phyloP scores from a whole-genome alignment of 2,113 vertebrate genomes.

The Ariopsis seemanni region DNA sequence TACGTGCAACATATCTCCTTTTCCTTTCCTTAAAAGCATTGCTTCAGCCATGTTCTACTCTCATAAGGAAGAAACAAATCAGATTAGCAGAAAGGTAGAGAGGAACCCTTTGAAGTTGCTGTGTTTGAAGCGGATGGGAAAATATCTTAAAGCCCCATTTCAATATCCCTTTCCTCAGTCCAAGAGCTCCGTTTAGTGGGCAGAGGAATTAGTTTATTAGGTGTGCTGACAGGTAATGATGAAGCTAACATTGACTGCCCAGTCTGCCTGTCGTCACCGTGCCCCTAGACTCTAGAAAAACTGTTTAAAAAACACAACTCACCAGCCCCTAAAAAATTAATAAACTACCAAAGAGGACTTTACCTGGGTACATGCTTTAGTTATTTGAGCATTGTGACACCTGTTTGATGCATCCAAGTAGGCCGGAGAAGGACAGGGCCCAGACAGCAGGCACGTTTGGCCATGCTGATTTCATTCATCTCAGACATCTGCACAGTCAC shows the following conservation, averaged over 20 bases:
- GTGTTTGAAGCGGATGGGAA: slow-evolving; percentile 52
- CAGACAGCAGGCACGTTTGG: slow-evolving; percentile 49
- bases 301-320: slow-evolving; percentile 43
- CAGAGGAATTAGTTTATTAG: slow-evolving; percentile 64
- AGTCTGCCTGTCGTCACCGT: slow-evolving; percentile 55
- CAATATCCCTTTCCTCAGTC: slow-evolving; percentile 46
- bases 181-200: slow-evolving; percentile 56
- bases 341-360: slow-evolving; percentile 61
- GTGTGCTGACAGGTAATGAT: slow-evolving; percentile 65
- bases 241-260: slow-evolving; percentile 50
- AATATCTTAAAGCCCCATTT: slow-evolving; percentile 37
- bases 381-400: slow-evolving; percentile 71
- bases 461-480: slow-evolving; percentile 51
- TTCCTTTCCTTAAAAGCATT: neutral
- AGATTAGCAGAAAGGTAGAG: slow-evolving; percentile 45
- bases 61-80: slow-evolving; percentile 50
- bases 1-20: neutral
- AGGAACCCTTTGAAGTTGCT: slow-evolving; percentile 49
- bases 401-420: slow-evolving; percentile 56
- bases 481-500: slow-evolving; percentile 55
- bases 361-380: slow-evolving; percentile 67
- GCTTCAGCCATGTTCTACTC: slow-evolving; percentile 29
- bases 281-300: slow-evolving; percentile 40
- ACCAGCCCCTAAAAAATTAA: slow-evolving; percentile 48
- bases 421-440: slow-evolving; percentile 29